Evolutionary conservation across 2,113 vertebrate genomes (phyloP).

Genomic region (Tautogolabrus adspersus): DNA sequence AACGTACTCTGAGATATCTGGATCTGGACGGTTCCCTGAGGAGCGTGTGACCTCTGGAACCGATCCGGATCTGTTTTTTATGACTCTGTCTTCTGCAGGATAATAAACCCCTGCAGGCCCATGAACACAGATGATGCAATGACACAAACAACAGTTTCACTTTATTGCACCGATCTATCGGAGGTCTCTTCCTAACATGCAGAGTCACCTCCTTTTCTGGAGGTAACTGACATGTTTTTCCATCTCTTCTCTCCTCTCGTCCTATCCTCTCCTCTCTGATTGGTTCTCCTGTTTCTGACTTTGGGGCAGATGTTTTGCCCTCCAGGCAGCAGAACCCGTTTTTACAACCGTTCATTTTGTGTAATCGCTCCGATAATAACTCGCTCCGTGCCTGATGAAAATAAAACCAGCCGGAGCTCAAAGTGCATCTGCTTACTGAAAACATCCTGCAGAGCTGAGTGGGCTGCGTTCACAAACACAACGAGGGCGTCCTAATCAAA

Average conservation of each 20-base stretch:
- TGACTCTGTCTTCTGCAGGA: neutral
- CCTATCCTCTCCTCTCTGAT: no score
- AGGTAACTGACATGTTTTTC: no score
- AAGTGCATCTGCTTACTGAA: slow-evolving; percentile 35
- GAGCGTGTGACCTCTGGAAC: neutral
- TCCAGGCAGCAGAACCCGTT: slow-evolving; percentile 39
- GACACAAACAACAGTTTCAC: no score
- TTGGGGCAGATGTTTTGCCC: slow-evolving; percentile 37
- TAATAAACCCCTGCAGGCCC: neutral
- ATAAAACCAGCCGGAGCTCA: slow-evolving; percentile 35
- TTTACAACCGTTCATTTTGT: slow-evolving; percentile 32
- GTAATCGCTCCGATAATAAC: slow-evolving; percentile 41
- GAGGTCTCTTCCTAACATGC: no score
- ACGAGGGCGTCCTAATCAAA: slow-evolving; percentile 44
- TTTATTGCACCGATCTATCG: no score
- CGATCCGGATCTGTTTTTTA: no score
- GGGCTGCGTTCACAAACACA: neutral
- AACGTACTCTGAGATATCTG: neutral
- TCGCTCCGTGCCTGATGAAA: neutral
- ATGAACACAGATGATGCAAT: no score
- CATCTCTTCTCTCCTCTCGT: no score
- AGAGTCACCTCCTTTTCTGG: no score
- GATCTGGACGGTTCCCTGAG: neutral
- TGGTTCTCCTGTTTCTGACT: slow-evolving; percentile 12
- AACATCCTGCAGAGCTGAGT: slow-evolving; percentile 8